Base-by-base conservation (phyloP, 2,797 vertebrate genomes). In the Borostomias antarcticus region DNA sequence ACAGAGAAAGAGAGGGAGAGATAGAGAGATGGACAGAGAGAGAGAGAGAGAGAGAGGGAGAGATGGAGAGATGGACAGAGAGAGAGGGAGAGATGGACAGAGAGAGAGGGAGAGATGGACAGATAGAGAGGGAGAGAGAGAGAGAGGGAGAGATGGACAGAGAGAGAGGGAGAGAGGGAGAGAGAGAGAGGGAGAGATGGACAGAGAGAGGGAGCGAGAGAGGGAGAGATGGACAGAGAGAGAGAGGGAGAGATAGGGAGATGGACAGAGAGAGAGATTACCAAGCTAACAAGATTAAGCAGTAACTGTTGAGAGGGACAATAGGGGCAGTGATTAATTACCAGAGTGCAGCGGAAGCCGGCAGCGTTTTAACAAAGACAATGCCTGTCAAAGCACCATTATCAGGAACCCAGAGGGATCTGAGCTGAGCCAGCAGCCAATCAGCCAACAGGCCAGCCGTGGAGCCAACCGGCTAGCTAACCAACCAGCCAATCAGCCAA, bases 261-360 rank as follows among this genome's bases (percentile, higher is more conserved):
- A 52, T 15, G 29, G 15, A 53, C 47, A 53, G 8, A 68, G 29
- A 43, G 19, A 26, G 3, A 29, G n/a, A 5, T 35, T 35, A 57
- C 74, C 70, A 56, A 66, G 78, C 62, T 86, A 86, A 89, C 86
- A 73, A 82, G 88, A 88, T 89, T 88, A 88, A 78, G 72, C 58
- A 69, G 63, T 65, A 76, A 80, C 85, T 87, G 82, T 79, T 75
- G 86, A 77, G 82, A 79, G 74, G 73, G 68, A 86, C 83, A 82
- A 86, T 84, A 70, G 82, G 82, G 58, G 72, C 53, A 77, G 72
- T 37, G 40, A 87, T 89, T 88, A 83, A 89, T 88, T 89, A 89
- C 86, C 73, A 8, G 13, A 74, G 78, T 51, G 70, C 9, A 26
- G 76, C 11, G 28, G 77, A 90, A 86, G 77, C 63, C 54, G 68